Percentiles rank a stretch among this genome's conserved stretches.
Evolutionary conservation across 2,888 invertebrate genomes (phyloP).

Genomic region (Hofmannophila pseudospretella): DNA sequence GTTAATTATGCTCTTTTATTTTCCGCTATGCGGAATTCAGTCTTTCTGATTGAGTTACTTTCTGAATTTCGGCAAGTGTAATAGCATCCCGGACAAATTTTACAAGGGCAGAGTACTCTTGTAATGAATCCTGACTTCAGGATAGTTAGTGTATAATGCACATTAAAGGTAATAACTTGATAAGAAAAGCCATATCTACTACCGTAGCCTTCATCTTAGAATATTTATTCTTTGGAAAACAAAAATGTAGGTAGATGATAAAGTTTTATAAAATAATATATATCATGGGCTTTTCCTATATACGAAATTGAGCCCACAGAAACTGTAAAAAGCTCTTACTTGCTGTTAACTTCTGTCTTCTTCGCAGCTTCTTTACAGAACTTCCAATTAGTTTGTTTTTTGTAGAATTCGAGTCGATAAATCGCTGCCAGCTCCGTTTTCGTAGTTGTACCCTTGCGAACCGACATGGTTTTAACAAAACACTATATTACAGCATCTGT

Average conservation of each 20-base stretch:
- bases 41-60: too few relatives aligned
- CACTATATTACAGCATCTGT: not conserved
- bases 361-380: conserved; percentile 21
- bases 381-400: conserved; percentile 50
- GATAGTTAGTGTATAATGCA: too few relatives aligned
- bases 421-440: conserved; percentile 36
- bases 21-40: too few relatives aligned
- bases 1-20: too few relatives aligned
- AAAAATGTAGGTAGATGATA: not conserved
- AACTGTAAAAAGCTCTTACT: conserved; percentile 17
- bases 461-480: not conserved
- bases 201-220: not conserved
- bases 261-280: not conserved
- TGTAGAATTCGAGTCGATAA: conserved; percentile 48
- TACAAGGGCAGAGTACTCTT: too few relatives aligned
- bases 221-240: too few relatives aligned
- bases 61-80: too few relatives aligned
- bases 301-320: too few relatives aligned
- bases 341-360: conserved; percentile 13
- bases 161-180: too few relatives aligned
- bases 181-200: not conserved
- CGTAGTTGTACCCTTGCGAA: conserved; percentile 4
- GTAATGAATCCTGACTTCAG: too few relatives aligned
- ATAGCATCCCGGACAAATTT: too few relatives aligned
- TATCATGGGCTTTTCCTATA: not conserved